A percentile compares a stretch with the other conserved stretches of the same genome.
Conservation (phyloP, 2,797 vertebrate species). For the Peromyscus nudipes region DNA sequence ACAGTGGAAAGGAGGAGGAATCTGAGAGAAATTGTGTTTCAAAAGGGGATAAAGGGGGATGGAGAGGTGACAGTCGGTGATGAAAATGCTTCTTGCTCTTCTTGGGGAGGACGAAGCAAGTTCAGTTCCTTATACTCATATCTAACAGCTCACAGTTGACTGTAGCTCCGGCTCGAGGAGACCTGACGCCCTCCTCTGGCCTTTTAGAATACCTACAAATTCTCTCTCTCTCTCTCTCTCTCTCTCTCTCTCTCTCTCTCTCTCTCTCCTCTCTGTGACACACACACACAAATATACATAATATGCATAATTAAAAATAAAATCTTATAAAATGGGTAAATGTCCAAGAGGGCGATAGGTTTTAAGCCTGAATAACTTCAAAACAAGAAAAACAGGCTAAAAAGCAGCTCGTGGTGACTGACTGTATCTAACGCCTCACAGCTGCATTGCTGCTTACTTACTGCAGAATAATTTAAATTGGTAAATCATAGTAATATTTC, state of each 20-base stretch:
- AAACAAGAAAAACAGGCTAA: background rate
- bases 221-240: background rate
- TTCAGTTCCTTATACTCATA: background rate
- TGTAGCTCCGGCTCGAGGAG: background rate
- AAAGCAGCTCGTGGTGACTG: constrained; percentile 6
- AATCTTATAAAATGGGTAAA: background rate
- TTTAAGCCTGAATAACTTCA: background rate
- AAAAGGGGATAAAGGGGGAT: background rate
- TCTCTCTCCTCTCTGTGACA: background rate
- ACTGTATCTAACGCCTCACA: constrained; percentile 45
- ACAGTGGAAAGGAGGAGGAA: background rate
- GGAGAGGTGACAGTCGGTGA: background rate
- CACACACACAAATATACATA: background rate
- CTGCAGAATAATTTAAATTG: constrained; percentile 68
- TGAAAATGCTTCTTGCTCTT: background rate
- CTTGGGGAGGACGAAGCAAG: background rate
- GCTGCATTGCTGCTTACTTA: constrained; percentile 47
- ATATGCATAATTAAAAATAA: background rate
- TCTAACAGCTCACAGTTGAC: background rate
- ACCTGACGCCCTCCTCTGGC: background rate
- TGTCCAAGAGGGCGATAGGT: background rate
- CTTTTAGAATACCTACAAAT: background rate
- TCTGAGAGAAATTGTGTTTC: background rate
- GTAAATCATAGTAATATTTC: constrained; percentile 75
- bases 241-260: background rate